Percentiles rank a stretch among this genome's conserved stretches.
Evolutionary conservation across 2,888 invertebrate species (phyloP).

Genomic region (Priocnemis perturbator): DNA sequence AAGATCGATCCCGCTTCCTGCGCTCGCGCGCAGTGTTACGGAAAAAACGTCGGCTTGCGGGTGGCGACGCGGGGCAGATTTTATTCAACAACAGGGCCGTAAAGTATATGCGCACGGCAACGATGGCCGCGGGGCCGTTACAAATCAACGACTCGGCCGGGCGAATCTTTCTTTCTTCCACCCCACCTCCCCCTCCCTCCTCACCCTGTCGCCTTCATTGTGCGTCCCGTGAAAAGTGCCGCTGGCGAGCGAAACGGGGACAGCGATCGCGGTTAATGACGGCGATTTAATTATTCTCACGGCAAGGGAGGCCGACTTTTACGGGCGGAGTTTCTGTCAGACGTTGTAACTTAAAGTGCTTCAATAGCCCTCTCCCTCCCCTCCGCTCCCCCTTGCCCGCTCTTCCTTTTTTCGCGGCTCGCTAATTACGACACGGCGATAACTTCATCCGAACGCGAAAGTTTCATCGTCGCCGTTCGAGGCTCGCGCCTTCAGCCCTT

Average conservation of each 20-base stretch:
- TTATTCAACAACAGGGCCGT: conserved; percentile 38
- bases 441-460: conserved; percentile 39
- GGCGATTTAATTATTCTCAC: conserved; percentile 20
- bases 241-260: conserved; percentile 7
- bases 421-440: conserved; percentile 44
- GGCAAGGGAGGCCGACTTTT: conserved; percentile 15
- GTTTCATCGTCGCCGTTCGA: conserved; percentile 12
- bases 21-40: no score
- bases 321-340: conserved; percentile 23
- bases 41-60: no score
- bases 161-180: conserved; percentile 11
- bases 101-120: conserved; percentile 41
- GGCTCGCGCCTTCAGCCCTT: no score
- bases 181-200: no score
- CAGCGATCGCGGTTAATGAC: conserved; percentile 28
- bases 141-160: conserved; percentile 34
- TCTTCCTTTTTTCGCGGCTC: conserved; percentile 5
- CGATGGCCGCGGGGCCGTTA: conserved; percentile 29
- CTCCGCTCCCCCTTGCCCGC: no score
- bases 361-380: conserved; percentile 2
- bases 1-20: no score
- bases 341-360: conserved; percentile 10
- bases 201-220: neutral
- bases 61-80: conserved; percentile 26
- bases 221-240: conserved; percentile 1